A percentile compares a stretch with the other conserved stretches of the same genome.
Conservation (phyloP, 2,113 vertebrate genomes). For the Alectura lathami region DNA sequence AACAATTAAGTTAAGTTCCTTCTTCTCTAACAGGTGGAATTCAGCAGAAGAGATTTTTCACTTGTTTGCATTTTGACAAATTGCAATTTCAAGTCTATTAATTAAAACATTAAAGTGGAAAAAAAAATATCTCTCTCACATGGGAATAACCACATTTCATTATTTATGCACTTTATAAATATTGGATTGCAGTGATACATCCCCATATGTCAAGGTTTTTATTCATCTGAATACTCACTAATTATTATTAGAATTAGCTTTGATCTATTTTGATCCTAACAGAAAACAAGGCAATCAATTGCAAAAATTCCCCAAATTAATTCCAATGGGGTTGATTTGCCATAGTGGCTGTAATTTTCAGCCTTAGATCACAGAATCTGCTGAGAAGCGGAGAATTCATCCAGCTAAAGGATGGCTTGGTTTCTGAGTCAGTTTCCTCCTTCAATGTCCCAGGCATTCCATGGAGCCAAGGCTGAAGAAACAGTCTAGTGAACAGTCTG, state of each 20-base stretch:
- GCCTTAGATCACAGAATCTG: not conserved
- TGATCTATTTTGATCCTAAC: conserved; percentile 13
- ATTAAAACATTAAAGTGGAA: not conserved
- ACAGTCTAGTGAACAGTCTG: not conserved
- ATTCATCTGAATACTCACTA: not conserved
- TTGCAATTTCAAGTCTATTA: not conserved
- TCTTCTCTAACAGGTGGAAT: not conserved
- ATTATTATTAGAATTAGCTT: conserved; percentile 1
- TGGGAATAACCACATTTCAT: not conserved
- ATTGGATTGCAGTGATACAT: not conserved
- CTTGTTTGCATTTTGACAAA: not conserved
- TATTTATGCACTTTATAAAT: conserved; percentile 1
- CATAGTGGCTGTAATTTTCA: not conserved
- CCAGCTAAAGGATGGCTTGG: not conserved
- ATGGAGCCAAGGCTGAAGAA: not conserved
- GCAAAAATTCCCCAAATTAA: not conserved
- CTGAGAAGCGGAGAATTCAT: not conserved
- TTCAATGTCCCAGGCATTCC: not conserved
- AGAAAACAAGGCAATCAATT: not conserved
- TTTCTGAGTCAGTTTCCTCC: not conserved
- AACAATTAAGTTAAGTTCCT: not conserved
- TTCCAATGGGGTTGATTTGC: not conserved
- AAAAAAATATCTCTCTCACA: not conserved
- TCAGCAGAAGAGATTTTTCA: not conserved
- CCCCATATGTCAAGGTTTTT: not conserved